Evolutionary conservation across 2,888 invertebrate genomes (phyloP), one percentile per base, ranked within the genome.

Genomic region (Embidobia sp.): DNA sequence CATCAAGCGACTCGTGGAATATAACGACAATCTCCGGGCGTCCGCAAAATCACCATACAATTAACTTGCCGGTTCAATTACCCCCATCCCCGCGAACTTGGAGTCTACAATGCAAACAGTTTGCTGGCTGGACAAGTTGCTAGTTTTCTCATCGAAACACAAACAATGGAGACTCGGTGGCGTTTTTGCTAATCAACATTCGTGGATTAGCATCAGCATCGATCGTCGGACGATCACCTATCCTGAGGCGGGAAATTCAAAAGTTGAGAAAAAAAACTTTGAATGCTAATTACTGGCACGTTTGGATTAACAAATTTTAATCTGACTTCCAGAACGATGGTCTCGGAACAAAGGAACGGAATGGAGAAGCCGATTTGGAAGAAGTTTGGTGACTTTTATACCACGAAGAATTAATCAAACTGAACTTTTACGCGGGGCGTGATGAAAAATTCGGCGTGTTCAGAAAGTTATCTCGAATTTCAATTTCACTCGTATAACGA

Each of bases 141-240:
- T 49, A 63, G 63, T 63, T 63, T 63, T 66, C 55, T 73, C 57
- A 48, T 64, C 37, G 73, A 29, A 64, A 64, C 57, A 40, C 27
- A 64, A 73, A 72, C 37, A 63, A 63, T 37, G 10, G 72, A 37
- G 53, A 72, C 51, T 51, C 13, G 29, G 22, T 33, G 29, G 26
- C 37, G 70, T 61, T 70, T 53, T 70, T 70, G 70, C 42, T 61
- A 70, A 70, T 61, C 61, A 70, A 31, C 44, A 11, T 19, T 16
- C 37, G 42, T 61, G 10, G 27, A 70, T 61, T 70, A 53, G 70
- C 61, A 46, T 61, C 22, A 35, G 29, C 46, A 55, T 67, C 33
- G 53, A 53, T 53, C 53, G 13, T 35, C 11, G 11, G 35, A 35
- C 35, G 13, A 3, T 22, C 22, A 22, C 3, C 22, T 22, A 22